Conservation (phyloP, 2,888 invertebrate genomes). For the Cyrtodaria siliqua region DNA sequence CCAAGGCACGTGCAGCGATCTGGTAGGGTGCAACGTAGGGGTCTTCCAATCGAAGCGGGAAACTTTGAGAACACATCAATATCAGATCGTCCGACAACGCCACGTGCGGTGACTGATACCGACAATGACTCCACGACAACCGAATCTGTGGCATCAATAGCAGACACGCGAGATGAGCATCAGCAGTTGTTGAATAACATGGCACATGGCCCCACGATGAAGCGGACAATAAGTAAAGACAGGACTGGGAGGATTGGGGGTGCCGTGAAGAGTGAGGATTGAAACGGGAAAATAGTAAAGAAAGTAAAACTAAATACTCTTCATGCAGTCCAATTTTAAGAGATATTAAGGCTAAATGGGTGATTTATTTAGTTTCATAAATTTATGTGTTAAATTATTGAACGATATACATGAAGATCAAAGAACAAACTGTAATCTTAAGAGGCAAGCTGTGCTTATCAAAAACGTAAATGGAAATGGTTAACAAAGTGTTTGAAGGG, state of each 20-base stretch:
- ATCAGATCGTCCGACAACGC: conserved; percentile 29
- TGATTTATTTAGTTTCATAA: too few relatives aligned
- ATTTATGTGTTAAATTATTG: too few relatives aligned
- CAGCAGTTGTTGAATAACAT: conserved; percentile 13
- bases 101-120: conserved; percentile 19
- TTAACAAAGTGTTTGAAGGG: too few relatives aligned
- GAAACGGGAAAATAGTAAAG: too few relatives aligned
- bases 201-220: conserved; percentile 16
- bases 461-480: too few relatives aligned
- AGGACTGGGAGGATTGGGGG: conserved; percentile 40
- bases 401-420: too few relatives aligned
- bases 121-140: conserved; percentile 12
- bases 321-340: too few relatives aligned
- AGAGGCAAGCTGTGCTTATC: too few relatives aligned
- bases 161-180: neutral
- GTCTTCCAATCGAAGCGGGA: neutral
- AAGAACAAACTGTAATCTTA: too few relatives aligned
- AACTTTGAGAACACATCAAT: conserved; percentile 24
- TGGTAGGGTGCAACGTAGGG: neutral
- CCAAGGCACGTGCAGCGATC: too few relatives aligned
- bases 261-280: neutral
- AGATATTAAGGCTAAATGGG: too few relatives aligned
- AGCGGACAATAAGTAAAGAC: conserved; percentile 31
- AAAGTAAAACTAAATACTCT: too few relatives aligned
- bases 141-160: conserved; percentile 28